Evolutionary conservation across 2,797 vertebrate species (phyloP).

Genomic region (Coregonus sp.): DNA sequence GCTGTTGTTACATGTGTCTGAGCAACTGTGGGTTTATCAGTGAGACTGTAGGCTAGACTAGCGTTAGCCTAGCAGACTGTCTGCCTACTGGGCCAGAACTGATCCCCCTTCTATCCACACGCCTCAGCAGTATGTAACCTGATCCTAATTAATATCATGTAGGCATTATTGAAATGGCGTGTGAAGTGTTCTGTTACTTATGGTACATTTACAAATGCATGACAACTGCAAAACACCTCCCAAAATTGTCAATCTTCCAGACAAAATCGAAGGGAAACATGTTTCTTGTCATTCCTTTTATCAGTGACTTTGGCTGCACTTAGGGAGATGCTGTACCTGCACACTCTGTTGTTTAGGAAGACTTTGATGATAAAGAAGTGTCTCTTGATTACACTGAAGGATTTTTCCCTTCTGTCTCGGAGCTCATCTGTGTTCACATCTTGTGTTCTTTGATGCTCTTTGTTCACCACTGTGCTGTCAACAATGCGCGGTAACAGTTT

Average conservation of each 20-base stretch:
- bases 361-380: neutral
- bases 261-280: too few species aligned
- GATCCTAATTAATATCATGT: slow-evolving; percentile 49
- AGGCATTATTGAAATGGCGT: slow-evolving; percentile 22
- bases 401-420: neutral
- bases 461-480: neutral
- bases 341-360: slow-evolving; percentile 14
- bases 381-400: neutral
- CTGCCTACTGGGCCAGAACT: slow-evolving; percentile 46
- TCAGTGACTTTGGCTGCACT: too few species aligned
- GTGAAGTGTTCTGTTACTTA: slow-evolving; percentile 24
- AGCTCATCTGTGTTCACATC: neutral
- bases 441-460: neutral
- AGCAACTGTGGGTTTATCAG: slow-evolving; percentile 43
- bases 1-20: too few species aligned
- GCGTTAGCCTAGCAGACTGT: slow-evolving; percentile 19
- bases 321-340: neutral
- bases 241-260: neutral
- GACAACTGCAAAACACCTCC: neutral
- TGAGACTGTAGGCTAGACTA: slow-evolving; percentile 22
- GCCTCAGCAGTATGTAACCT: slow-evolving; percentile 48
- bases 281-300: neutral
- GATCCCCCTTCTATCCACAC: slow-evolving; percentile 37
- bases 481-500: too few species aligned
- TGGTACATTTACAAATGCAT: slow-evolving; percentile 14